These are phyloP conservation scores for Pandemis corylana DNA, from an alignment of 2,888 invertebrate species.

Conservation along the genomic window DNA sequence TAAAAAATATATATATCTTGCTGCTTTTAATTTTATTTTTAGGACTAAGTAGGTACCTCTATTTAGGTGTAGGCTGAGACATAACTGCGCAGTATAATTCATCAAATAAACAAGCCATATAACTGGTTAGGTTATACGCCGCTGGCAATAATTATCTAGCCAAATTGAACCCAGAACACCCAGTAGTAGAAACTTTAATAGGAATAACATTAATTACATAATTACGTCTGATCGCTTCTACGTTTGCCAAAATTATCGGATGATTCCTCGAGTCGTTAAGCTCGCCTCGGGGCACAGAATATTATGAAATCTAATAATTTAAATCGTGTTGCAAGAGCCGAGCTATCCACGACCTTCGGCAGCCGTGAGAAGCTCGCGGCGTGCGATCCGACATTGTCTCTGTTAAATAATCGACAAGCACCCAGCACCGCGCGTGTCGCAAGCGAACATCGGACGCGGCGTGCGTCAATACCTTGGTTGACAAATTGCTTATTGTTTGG, in stretches of 20 bases:
- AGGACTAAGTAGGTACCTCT: neutral
- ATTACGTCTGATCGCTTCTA: slow-evolving; percentile 36
- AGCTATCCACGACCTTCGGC: slow-evolving; percentile 81
- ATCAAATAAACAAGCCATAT: neutral
- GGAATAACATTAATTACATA: slow-evolving; percentile 39
- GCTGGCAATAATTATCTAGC: slow-evolving; percentile 22
- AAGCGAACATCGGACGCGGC: slow-evolving; percentile 52
- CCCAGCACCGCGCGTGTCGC: slow-evolving; percentile 60
- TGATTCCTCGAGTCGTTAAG: slow-evolving; percentile 48
- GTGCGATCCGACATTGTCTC: slow-evolving; percentile 80
- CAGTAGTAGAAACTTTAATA: slow-evolving; percentile 34
- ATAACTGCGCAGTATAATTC: neutral
- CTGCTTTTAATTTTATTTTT: neutral
- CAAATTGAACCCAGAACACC: slow-evolving; percentile 30
- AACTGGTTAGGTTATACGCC: slow-evolving; percentile 11
- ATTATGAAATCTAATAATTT: slow-evolving; percentile 83
- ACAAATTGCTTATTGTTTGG: slow-evolving; percentile 41
- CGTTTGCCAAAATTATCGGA: slow-evolving; percentile 40
- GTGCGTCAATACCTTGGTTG: slow-evolving; percentile 50
- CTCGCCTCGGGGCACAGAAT: slow-evolving; percentile 64
- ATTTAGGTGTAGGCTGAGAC: neutral
- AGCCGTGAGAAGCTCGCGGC: slow-evolving; percentile 77
- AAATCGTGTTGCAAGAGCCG: slow-evolving; percentile 79
- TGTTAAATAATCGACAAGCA: slow-evolving; percentile 80
- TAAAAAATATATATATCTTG: neutral